phyloP scores from a whole-genome alignment of 2,888 invertebrate species.

The Melikaiella ostensackeni region DNA sequence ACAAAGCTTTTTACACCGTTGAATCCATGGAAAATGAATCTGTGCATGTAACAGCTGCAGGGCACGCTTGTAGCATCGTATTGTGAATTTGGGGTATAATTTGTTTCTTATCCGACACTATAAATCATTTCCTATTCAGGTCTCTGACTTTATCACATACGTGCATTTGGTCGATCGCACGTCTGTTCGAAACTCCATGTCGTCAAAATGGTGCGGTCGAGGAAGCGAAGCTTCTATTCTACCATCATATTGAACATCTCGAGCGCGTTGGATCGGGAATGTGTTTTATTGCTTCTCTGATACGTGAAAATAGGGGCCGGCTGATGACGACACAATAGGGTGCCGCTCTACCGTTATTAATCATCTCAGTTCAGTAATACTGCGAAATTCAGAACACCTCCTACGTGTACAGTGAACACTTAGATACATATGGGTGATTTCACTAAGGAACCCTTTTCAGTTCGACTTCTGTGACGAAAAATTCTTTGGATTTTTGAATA shows the following conservation, averaged over 20 bases:
- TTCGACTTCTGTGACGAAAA: no score
- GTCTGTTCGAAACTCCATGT: constrained; percentile 42
- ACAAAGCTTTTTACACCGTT: neutral
- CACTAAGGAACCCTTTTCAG: no score
- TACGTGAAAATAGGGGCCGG: constrained; percentile 31
- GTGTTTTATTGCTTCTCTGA: constrained; percentile 67
- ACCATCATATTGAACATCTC: constrained; percentile 44
- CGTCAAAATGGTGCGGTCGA: constrained; percentile 41
- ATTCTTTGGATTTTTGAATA: no score
- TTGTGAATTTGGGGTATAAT: constrained; percentile 45
- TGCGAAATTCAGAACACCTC: constrained; percentile 6
- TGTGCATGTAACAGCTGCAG: constrained; percentile 30
- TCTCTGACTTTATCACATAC: constrained; percentile 47
- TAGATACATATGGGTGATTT: no score
- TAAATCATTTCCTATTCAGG: constrained; percentile 51
- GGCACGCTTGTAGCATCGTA: constrained; percentile 26
- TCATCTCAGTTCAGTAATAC: constrained; percentile 43
- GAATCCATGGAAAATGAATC: constrained; percentile 25
- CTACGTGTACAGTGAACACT: neutral
- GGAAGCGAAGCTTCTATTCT: constrained; percentile 13
- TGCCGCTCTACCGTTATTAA: constrained; percentile 43
- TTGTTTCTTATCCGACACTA: constrained; percentile 50
- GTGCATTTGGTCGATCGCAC: constrained; percentile 39
- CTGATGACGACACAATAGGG: constrained; percentile 36
- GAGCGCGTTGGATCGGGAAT: constrained; percentile 52